Evolutionary conservation across 2,113 vertebrate species (phyloP).

Genomic region (Cyprinodon variegatus): DNA sequence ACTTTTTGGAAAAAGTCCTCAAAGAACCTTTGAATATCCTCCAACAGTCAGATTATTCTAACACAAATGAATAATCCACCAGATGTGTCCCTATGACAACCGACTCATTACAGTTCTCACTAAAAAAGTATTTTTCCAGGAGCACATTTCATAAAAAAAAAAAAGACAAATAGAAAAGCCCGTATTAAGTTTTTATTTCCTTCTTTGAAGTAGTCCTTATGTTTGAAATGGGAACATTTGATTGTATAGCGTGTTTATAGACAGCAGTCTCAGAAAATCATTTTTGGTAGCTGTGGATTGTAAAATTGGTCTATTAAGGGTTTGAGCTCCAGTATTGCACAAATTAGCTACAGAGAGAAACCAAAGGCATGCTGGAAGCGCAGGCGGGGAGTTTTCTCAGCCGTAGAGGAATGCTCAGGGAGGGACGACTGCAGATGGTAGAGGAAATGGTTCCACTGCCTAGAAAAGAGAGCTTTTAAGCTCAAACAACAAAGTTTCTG

Average conservation of each 20-base stretch:
- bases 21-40: slow-evolving; percentile 33
- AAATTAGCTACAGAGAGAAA: slow-evolving; percentile 67
- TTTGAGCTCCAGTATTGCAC: slow-evolving; percentile 50
- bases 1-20: slow-evolving; percentile 41
- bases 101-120: slow-evolving; percentile 14
- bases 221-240: slow-evolving; percentile 49
- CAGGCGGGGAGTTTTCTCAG: slow-evolving; percentile 79
- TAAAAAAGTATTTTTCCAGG: slow-evolving; percentile 2
- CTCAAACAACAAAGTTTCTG: slow-evolving; percentile 72
- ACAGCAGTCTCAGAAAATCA: slow-evolving; percentile 29
- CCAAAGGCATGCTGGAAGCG: slow-evolving; percentile 76
- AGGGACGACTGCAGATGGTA: slow-evolving; percentile 77
- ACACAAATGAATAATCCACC: slow-evolving; percentile 48
- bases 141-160: slow-evolving; percentile 16
- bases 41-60: slow-evolving; percentile 22
- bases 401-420: slow-evolving; percentile 81
- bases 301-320: slow-evolving; percentile 58
- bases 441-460: slow-evolving; percentile 78
- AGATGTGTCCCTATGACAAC: slow-evolving; percentile 42
- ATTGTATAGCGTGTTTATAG: slow-evolving; percentile 60
- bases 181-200: slow-evolving; percentile 23
- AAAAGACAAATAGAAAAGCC: not conserved
- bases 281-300: slow-evolving; percentile 49
- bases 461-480: slow-evolving; percentile 72
- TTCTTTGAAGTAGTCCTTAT: slow-evolving; percentile 26